phyloP scores from a whole-genome alignment of 2,113 vertebrate genomes.

The Dipodomys merriami region DNA sequence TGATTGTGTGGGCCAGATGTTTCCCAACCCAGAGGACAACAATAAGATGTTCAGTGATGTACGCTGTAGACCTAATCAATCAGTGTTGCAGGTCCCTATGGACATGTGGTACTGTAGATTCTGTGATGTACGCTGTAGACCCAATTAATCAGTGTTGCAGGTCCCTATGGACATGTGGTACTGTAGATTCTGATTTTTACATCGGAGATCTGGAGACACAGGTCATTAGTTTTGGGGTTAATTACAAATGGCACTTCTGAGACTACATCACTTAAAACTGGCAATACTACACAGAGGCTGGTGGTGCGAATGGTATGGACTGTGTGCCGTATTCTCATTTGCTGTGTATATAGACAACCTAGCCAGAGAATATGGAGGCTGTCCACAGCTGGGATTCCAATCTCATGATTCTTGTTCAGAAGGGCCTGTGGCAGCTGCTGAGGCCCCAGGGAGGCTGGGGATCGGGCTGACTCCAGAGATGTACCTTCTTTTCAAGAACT shows the following conservation, averaged over 20 bases:
- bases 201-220: fast-evolving
- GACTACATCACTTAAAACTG: not conserved
- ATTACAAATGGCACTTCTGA: too few relatives aligned
- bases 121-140: not conserved
- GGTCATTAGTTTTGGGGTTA: not conserved
- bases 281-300: too few relatives aligned
- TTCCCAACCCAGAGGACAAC: too few relatives aligned
- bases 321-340: not conserved
- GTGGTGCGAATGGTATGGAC: not conserved
- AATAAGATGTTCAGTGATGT: not conserved
- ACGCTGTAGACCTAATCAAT: too few relatives aligned
- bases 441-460: not conserved
- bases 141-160: not conserved
- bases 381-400: not conserved
- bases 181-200: not conserved
- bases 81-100: not conserved
- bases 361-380: fast-evolving
- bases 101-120: too few relatives aligned
- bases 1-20: too few relatives aligned
- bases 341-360: not conserved
- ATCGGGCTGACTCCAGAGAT: not conserved
- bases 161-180: fast-evolving
- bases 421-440: not conserved
- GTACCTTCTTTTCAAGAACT: not conserved
- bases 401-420: not conserved